Base-by-base conservation (phyloP, 2,113 vertebrate species). In the Delphinus delphis region DNA sequence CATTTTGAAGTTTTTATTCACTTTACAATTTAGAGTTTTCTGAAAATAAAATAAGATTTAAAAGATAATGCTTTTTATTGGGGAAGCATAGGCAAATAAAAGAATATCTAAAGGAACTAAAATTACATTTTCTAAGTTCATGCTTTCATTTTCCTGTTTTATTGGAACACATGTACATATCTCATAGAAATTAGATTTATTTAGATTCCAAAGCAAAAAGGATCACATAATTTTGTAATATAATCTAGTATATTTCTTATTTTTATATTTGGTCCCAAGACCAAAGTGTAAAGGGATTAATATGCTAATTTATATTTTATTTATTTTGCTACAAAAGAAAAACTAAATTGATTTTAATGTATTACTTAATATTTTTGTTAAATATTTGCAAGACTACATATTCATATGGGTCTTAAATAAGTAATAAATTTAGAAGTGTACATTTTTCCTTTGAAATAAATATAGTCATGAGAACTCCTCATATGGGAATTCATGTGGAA, bases 361-460 rank as follows among this genome's bases (percentile, higher is more conserved):
- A 33, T 65, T 53, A 18, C 4, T 82, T 94, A 76, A 58, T 90
- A 65, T 62, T 77, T 93, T 87, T 28, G 1, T 79, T 71, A 91
- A 90, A 55, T 79, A 65, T 58, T 12, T 76, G 5, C 1, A 85
- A 36, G 21, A 41, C 3, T 14, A 18, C 2, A 93, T 88, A 76
- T 38, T 63, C 9, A 68, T 1, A 71, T 71, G 44, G 77, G n/a
- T 85, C 18, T 92, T 83, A 93, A 88, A 80, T 67, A 73, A 58
- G 41, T 26, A 80, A 28, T 71, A 74, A 81, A 82, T 79, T 92
- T 77, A 88, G 12, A 74, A 81, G 8, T 50, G 5, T 63, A 6
- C 2, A 38, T 88, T 79, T 95, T 89, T 80, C 5, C 23, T 95
- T 93, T 95, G 55, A 88, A 62, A 84, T 77, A 55, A 91, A 4